Conservation (phyloP, 2,797 vertebrate species). For the Chelmon rostratus region DNA sequence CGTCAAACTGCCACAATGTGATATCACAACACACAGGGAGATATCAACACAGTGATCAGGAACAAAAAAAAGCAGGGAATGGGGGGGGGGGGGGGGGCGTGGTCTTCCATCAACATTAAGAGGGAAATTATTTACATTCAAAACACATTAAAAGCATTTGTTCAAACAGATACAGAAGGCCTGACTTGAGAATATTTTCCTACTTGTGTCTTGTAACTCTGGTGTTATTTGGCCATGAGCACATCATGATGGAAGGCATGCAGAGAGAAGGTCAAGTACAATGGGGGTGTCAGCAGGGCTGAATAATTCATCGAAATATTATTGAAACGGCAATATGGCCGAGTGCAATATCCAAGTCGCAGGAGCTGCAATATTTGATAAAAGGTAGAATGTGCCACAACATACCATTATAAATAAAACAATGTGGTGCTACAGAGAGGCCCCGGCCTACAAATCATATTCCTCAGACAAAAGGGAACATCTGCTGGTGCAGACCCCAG, state of each 20-base stretch:
- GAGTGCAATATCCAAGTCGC: too few relatives aligned
- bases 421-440: too few relatives aligned
- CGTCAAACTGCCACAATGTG: constrained; percentile 20
- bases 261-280: constrained; percentile 4
- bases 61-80: not conserved
- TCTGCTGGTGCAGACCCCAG: too few relatives aligned
- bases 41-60: not conserved
- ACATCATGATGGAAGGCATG: constrained; percentile 7
- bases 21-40: constrained; percentile 25
- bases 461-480: too few relatives aligned
- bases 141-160: not conserved
- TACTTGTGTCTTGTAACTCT: constrained; percentile 48
- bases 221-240: constrained; percentile 6
- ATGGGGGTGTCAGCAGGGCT: not conserved
- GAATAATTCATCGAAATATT: too few relatives aligned
- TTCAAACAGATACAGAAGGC: not conserved
- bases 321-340: too few relatives aligned
- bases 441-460: too few relatives aligned
- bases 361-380: too few relatives aligned
- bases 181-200: constrained; percentile 11
- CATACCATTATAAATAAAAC: too few relatives aligned
- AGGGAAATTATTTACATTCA: not conserved
- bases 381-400: too few relatives aligned
- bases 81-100: too few relatives aligned
- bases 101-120: not conserved